A percentile compares a stretch with the other conserved stretches of the same genome.
These are phyloP conservation scores for Mythimna loreyi DNA, from an alignment of 2,888 invertebrate species.

Conservation along the genomic window DNA sequence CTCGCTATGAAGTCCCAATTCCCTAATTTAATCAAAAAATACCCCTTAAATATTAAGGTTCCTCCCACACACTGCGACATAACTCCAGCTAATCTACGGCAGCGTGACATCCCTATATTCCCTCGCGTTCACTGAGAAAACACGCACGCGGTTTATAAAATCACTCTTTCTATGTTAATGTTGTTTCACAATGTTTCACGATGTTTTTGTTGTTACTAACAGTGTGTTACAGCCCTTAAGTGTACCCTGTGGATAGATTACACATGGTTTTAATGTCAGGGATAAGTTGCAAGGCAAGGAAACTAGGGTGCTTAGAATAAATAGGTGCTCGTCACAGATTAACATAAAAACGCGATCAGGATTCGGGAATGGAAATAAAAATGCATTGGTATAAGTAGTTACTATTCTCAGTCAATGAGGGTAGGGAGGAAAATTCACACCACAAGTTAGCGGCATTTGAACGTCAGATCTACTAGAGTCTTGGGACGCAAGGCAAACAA, in stretches of 20 bases:
- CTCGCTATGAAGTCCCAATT: no score
- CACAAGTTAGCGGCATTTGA: no score
- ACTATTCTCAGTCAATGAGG: no score
- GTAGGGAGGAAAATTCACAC: no score
- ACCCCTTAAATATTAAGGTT: background rate
- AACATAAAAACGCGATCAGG: background rate
- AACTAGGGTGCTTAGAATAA: background rate
- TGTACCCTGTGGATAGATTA: conserved; percentile 32
- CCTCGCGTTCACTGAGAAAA: conserved; percentile 69
- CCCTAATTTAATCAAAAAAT: background rate
- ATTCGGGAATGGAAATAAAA: no score
- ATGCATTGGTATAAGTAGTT: no score
- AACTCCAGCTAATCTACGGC: conserved; percentile 8
- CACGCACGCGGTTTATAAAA: conserved; percentile 74
- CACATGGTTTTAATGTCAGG: conserved; percentile 23
- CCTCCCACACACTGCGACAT: background rate
- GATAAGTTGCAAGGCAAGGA: conserved; percentile 14
- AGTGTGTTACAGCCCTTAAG: conserved; percentile 46
- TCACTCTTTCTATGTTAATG: conserved; percentile 79
- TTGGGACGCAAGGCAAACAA: no score
- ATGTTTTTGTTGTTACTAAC: conserved; percentile 57
- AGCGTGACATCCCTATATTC: conserved; percentile 58
- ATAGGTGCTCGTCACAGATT: background rate
- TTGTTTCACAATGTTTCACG: conserved; percentile 63
- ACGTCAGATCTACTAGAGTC: no score